These are phyloP conservation scores for Aproaerema taeniolella DNA, from an alignment of 2,888 invertebrate genomes.

Conservation along the genomic window DNA sequence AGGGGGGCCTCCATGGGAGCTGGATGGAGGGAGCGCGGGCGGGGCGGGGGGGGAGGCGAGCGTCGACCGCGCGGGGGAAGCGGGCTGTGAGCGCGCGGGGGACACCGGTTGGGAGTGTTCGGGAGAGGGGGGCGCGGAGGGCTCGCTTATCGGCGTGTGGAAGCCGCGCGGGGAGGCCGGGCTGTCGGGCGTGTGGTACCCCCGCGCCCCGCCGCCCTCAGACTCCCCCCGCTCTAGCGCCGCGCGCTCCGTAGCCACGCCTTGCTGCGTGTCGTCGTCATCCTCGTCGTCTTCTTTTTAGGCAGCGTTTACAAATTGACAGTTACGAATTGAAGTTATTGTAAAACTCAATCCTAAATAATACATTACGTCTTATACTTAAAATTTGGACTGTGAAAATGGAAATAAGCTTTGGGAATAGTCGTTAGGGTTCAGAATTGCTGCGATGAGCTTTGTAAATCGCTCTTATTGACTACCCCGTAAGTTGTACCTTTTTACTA, in stretches of 20 bases:
- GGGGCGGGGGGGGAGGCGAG: constrained; percentile 67
- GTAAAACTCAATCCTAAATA: too few relatives aligned
- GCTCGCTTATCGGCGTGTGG: constrained; percentile 60
- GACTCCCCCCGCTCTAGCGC: constrained; percentile 76
- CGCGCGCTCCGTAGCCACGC: constrained; percentile 28
- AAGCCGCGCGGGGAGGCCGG: constrained; percentile 77
- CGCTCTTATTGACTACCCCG: too few relatives aligned
- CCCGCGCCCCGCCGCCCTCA: constrained; percentile 73
- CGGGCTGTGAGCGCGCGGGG: constrained; percentile 75
- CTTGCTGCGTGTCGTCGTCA: constrained; percentile 54
- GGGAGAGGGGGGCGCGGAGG: constrained; percentile 42
- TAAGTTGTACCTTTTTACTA: too few relatives aligned
- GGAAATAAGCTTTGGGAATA: too few relatives aligned
- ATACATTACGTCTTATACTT: too few relatives aligned
- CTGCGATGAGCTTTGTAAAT: too few relatives aligned
- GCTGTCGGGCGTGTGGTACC: constrained; percentile 77
- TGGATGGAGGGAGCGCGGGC: constrained; percentile 44
- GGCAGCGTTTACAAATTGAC: constrained; percentile 13
- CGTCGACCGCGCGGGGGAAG: constrained; percentile 56
- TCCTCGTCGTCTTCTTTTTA: constrained; percentile 37
- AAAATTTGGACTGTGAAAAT: too few relatives aligned
- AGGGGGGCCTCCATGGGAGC: constrained; percentile 71
- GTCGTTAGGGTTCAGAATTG: too few relatives aligned
- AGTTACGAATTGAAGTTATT: background rate
- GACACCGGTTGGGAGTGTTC: constrained; percentile 90